Conservation (phyloP, 2,888 invertebrate genomes). For the Sepioteuthis lessoniana region DNA sequence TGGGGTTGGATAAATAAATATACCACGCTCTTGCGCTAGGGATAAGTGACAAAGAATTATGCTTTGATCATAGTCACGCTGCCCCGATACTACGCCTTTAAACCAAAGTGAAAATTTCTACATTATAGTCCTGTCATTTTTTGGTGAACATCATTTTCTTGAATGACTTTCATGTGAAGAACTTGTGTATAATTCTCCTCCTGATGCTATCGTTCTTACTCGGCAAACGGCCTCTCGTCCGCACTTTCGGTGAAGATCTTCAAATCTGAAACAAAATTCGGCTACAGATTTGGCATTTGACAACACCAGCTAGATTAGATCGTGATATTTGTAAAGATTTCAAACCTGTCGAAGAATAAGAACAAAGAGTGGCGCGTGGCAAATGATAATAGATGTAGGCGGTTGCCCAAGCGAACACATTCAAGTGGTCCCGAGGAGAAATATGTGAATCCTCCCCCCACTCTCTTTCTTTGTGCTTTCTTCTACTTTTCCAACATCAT, state of each 20-base stretch:
- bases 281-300: neutral
- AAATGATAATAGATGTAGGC: slow-evolving; percentile 10
- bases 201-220: neutral
- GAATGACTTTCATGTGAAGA: too few relatives aligned
- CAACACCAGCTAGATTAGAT: neutral
- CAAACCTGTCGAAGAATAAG: neutral
- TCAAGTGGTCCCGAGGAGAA: neutral
- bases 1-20: too few relatives aligned
- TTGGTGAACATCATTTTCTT: too few relatives aligned
- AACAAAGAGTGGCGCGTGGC: neutral
- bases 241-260: neutral
- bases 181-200: too few relatives aligned
- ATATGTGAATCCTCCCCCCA: neutral
- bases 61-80: too few relatives aligned
- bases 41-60: too few relatives aligned
- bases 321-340: neutral
- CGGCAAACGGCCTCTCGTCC: neutral
- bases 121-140: too few relatives aligned
- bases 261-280: neutral
- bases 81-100: too few relatives aligned
- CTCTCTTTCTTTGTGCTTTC: too few relatives aligned
- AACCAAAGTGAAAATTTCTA: too few relatives aligned
- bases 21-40: too few relatives aligned
- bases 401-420: neutral
- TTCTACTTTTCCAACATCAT: too few relatives aligned